These are phyloP conservation scores for Pogonus chalceus DNA, from an alignment of 1,140 invertebrate species.

Conservation along the genomic window DNA sequence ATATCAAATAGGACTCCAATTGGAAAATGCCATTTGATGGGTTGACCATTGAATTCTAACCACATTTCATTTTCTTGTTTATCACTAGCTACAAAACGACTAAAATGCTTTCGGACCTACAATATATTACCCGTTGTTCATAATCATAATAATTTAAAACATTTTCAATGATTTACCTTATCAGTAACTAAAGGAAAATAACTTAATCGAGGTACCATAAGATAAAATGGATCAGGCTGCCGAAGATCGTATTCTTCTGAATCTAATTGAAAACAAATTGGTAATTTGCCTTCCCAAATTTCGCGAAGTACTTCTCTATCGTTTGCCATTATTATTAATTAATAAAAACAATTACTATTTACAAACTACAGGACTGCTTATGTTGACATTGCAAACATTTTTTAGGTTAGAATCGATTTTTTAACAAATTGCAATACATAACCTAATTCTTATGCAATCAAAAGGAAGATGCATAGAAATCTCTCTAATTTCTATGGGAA, in stretches of 20 bases:
- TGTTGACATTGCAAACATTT: no score
- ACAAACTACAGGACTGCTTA: no score
- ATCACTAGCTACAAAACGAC: constrained; percentile 69
- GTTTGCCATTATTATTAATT: constrained; percentile 64
- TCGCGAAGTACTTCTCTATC: constrained; percentile 86
- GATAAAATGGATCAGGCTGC: constrained; percentile 83
- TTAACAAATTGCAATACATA: no score
- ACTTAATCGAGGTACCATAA: constrained; percentile 89
- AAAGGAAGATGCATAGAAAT: no score
- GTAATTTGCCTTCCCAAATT: constrained; percentile 92
- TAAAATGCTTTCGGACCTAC: constrained; percentile 83
- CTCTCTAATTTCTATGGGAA: no score
- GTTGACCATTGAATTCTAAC: constrained; percentile 87
- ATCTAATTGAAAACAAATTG: constrained; percentile 80
- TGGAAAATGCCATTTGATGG: constrained; percentile 94
- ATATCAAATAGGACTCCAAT: constrained; percentile 92
- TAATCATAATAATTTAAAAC: background rate
- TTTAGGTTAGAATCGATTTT: no score
- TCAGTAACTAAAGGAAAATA: constrained; percentile 95
- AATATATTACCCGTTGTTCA: constrained; percentile 20
- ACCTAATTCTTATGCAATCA: no score
- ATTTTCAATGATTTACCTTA: constrained; percentile 55
- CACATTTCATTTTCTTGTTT: constrained; percentile 84
- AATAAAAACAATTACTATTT: no score
- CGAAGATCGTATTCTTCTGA: constrained; percentile 80